Conservation (phyloP, 2,888 invertebrate genomes). For the Sepiola atlantica region DNA sequence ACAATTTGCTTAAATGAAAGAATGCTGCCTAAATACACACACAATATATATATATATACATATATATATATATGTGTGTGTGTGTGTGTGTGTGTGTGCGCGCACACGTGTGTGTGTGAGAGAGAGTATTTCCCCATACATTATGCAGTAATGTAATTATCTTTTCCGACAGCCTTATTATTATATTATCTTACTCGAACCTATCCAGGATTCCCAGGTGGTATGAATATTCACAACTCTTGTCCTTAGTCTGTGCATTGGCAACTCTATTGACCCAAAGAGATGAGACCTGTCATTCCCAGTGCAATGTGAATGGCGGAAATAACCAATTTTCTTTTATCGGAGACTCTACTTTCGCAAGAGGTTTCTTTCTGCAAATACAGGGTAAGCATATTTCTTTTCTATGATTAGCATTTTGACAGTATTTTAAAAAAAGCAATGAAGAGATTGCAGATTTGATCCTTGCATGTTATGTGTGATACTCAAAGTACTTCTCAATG, state of each 20-base stretch:
- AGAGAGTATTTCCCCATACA: neutral
- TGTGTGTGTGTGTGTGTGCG: too few relatives aligned
- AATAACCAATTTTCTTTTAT: constrained; percentile 32
- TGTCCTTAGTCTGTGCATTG: neutral
- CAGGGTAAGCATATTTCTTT: too few relatives aligned
- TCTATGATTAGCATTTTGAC: neutral
- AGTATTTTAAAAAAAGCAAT: neutral
- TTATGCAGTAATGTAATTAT: neutral
- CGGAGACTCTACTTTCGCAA: neutral
- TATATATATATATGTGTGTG: too few relatives aligned
- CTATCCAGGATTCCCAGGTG: neutral
- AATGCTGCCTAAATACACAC: too few relatives aligned
- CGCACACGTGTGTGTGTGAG: too few relatives aligned
- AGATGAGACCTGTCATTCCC: neutral
- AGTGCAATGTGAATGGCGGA: neutral
- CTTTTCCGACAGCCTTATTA: neutral
- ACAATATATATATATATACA: too few relatives aligned
- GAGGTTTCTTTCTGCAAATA: neutral
- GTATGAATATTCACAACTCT: neutral
- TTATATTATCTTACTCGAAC: neutral
- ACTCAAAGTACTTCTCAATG: neutral
- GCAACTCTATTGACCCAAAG: neutral
- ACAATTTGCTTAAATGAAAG: too few relatives aligned
- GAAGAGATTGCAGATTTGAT: neutral
- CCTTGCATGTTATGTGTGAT: neutral